Evolutionary conservation across 2,888 invertebrate genomes (phyloP).

Genomic region (Melanophora roralis): DNA sequence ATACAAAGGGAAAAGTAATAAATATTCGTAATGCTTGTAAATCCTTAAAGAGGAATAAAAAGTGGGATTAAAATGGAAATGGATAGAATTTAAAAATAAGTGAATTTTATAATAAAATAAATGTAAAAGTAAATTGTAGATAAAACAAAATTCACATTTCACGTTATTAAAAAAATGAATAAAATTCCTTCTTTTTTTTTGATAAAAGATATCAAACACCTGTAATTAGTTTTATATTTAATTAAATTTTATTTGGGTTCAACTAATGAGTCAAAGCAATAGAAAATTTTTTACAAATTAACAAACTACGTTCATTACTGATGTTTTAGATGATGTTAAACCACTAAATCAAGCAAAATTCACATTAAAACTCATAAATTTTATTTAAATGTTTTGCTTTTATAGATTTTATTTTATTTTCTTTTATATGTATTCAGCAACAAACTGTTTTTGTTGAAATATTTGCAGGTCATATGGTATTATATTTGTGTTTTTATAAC

Average conservation of each 20-base stretch:
- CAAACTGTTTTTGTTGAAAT: background rate
- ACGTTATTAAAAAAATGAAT: too few relatives aligned
- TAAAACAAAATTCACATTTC: too few relatives aligned
- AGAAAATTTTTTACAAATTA: background rate
- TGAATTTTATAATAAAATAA: background rate
- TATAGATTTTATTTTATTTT: too few relatives aligned
- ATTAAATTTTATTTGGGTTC: too few relatives aligned
- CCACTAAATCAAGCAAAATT: background rate
- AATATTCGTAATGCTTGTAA: constrained; percentile 9
- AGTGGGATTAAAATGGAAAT: background rate
- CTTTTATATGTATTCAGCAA: too few relatives aligned
- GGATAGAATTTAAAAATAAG: too few relatives aligned
- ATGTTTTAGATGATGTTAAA: background rate
- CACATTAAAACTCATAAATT: background rate
- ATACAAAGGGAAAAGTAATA: constrained; percentile 21
- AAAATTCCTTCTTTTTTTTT: too few relatives aligned
- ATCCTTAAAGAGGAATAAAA: background rate
- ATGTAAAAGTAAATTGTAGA: background rate
- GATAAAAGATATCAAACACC: too few relatives aligned
- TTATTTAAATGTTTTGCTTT: background rate
- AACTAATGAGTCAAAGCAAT: too few relatives aligned
- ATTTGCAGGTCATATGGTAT: constrained; percentile 4
- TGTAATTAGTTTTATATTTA: too few relatives aligned
- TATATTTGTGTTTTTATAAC: constrained; percentile 19
- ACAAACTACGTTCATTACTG: background rate